phyloP scores from a whole-genome alignment of 2,113 vertebrate genomes.

The Amblyornis subalaris region DNA sequence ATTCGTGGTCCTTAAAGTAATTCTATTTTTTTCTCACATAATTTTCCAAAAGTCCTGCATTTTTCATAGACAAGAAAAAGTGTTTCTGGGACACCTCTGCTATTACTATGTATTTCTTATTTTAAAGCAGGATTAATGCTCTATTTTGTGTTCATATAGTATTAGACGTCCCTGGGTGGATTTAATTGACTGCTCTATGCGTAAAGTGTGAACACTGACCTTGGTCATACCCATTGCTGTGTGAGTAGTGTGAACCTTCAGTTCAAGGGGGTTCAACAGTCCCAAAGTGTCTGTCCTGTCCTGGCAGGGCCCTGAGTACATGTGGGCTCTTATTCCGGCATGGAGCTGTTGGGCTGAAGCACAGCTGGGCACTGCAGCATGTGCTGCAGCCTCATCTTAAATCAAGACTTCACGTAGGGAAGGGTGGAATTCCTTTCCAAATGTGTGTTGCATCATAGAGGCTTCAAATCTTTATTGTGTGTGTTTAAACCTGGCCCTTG shows the following conservation, averaged over 20 bases:
- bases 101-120: not conserved
- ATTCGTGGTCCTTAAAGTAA: not conserved
- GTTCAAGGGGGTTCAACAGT: not conserved
- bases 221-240: not conserved
- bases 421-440: not conserved
- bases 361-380: not conserved
- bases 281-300: not conserved
- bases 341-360: rapidly evolving
- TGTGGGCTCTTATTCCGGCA: rapidly evolving
- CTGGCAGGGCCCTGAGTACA: rapidly evolving
- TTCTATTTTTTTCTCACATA: not conserved
- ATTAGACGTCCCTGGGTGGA: not conserved
- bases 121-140: not conserved
- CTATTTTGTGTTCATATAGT: rapidly evolving
- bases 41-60: not conserved
- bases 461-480: not conserved
- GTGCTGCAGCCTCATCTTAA: not conserved
- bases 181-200: not conserved
- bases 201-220: not conserved
- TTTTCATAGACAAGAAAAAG: not conserved
- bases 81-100: not conserved
- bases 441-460: rapidly evolving
- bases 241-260: not conserved
- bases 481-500: not conserved
- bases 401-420: not conserved